Percentiles rank a stretch among this genome's conserved stretches.
phyloP scores from a whole-genome alignment of 2,113 vertebrate species.

The Nothocercus julius region DNA sequence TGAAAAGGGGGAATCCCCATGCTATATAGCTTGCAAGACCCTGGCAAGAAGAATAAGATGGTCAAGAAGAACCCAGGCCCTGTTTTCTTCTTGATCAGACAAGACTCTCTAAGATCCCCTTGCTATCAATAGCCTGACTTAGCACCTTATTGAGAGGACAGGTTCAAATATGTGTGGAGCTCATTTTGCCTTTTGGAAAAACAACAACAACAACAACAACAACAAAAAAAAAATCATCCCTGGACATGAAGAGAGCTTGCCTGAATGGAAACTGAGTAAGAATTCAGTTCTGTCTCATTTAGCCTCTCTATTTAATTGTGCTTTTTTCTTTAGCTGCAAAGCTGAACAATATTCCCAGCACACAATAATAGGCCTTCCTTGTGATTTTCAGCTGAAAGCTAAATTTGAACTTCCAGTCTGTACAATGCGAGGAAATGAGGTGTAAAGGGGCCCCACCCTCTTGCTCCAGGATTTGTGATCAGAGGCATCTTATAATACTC shows the following conservation, averaged over 20 bases:
- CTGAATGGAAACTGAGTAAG: not conserved
- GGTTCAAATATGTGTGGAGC: not conserved
- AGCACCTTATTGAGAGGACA: not conserved
- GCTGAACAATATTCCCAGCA: not conserved
- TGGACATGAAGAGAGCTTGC: not conserved
- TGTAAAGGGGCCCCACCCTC: slow-evolving; percentile 43
- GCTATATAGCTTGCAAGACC: not conserved
- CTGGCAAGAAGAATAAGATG: not conserved
- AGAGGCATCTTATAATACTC: slow-evolving; percentile 7
- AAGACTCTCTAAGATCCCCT: not conserved
- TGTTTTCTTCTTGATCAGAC: not conserved
- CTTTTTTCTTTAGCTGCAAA: slow-evolving; percentile 5
- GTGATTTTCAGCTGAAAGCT: slow-evolving; percentile 19
- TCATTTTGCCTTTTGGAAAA: not conserved
- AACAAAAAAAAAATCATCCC: not conserved
- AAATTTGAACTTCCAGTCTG: slow-evolving; percentile 42
- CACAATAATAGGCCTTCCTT: slow-evolving; percentile 20
- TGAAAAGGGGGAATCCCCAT: not conserved
- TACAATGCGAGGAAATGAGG: slow-evolving; percentile 37
- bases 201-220: not conserved
- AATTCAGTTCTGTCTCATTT: not conserved
- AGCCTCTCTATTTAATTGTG: not conserved
- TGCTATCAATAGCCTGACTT: not conserved
- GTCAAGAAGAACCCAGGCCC: not conserved
- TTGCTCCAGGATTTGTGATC: not conserved